Conservation (phyloP, 2,797 vertebrate genomes). For the Poliocrania exsul region DNA sequence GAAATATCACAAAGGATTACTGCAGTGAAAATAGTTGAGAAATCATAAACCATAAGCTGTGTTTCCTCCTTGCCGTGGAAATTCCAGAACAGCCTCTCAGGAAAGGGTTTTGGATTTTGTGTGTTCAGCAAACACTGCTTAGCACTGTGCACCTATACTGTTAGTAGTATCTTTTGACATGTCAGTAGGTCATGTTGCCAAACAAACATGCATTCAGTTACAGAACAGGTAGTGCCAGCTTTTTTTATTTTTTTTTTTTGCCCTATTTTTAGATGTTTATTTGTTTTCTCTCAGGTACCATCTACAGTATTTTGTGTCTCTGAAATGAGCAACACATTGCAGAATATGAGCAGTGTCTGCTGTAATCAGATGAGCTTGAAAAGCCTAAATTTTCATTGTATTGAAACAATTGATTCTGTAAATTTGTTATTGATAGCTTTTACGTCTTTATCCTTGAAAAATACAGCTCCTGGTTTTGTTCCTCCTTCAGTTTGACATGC, state of each 20-base stretch:
- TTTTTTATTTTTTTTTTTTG: rapidly evolving
- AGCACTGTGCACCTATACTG: neutral
- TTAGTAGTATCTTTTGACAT: neutral
- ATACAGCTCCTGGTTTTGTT: neutral
- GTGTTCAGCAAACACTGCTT: neutral
- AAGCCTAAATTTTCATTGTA: neutral
- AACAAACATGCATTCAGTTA: neutral
- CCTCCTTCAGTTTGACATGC: neutral
- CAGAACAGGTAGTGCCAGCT: neutral
- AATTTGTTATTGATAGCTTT: neutral
- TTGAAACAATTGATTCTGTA: neutral
- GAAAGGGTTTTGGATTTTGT: neutral
- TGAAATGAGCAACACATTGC: neutral
- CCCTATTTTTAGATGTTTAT: neutral
- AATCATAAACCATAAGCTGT: neutral
- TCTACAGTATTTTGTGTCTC: neutral
- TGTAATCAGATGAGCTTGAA: neutral
- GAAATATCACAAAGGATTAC: neutral
- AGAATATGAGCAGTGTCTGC: neutral
- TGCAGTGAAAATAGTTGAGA: neutral
- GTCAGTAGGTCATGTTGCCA: neutral
- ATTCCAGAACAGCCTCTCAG: neutral
- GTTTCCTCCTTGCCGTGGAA: neutral
- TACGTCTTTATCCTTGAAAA: neutral
- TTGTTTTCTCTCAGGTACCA: neutral